phyloP scores from a whole-genome alignment of 2,888 invertebrate species.

The Flexamia atlantica region DNA sequence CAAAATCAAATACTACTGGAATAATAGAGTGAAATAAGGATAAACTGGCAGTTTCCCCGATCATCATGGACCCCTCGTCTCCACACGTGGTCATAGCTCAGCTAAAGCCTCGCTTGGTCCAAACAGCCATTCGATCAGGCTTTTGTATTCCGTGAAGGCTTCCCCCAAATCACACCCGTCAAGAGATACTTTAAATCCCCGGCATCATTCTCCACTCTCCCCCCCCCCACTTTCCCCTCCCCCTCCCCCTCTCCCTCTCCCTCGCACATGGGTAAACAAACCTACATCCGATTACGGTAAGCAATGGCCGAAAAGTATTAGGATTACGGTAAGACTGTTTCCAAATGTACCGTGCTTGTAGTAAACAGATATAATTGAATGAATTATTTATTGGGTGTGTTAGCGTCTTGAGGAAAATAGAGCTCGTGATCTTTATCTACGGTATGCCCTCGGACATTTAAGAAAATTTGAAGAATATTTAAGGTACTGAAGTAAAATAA shows the following conservation, averaged over 20 bases:
- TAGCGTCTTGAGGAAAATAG: too few relatives aligned
- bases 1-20: too few relatives aligned
- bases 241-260: background rate
- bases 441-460: too few relatives aligned
- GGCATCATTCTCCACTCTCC: constrained; percentile 27
- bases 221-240: background rate
- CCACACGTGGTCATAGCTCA: background rate
- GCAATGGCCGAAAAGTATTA: background rate
- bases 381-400: too few relatives aligned
- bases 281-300: background rate
- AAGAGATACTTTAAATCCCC: constrained; percentile 34
- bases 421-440: too few relatives aligned
- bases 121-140: constrained; percentile 20
- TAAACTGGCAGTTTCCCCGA: too few relatives aligned
- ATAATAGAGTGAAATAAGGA: too few relatives aligned
- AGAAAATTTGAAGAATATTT: too few relatives aligned
- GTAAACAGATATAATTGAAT: too few relatives aligned
- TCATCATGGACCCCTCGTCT: background rate
- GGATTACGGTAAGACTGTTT: too few relatives aligned
- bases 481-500: too few relatives aligned
- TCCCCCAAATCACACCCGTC: constrained; percentile 35
- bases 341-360: too few relatives aligned
- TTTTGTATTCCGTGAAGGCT: background rate
- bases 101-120: background rate
- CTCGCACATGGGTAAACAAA: background rate